phyloP scores from a whole-genome alignment of 2,797 vertebrate genomes.

The Hippopotamyrus pictus region DNA sequence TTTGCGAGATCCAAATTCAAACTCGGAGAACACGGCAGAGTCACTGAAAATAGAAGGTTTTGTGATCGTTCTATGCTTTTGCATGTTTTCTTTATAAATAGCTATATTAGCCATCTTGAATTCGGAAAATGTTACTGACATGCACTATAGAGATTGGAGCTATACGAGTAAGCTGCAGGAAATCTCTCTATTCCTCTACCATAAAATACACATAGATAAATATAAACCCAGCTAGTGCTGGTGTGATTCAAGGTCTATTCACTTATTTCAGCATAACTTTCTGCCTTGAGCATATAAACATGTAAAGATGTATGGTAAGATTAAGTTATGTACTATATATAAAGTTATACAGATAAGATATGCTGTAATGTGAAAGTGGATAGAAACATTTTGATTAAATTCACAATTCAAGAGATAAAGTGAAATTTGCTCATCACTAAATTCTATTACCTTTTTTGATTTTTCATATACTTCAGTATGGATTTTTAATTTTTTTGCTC shows the following conservation, averaged over 20 bases:
- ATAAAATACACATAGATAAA: background rate
- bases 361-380: background rate
- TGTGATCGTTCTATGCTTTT: background rate
- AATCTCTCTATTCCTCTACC: background rate
- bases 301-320: background rate
- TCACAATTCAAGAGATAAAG: background rate
- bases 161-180: background rate
- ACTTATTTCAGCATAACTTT: background rate
- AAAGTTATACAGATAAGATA: background rate
- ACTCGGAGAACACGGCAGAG: background rate
- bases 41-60: background rate
- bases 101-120: background rate
- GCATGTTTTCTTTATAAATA: background rate
- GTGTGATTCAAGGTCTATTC: background rate
- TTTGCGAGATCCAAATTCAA: slow-evolving; percentile 26
- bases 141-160: background rate
- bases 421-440: background rate
- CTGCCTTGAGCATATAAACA: background rate
- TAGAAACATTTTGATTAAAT: background rate
- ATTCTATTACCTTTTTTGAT: background rate
- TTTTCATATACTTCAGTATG: background rate
- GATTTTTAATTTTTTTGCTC: background rate
- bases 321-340: background rate
- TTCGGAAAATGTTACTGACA: background rate
- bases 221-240: background rate